These are phyloP conservation scores for Dynastes hyllus DNA, from an alignment of 2,888 invertebrate genomes.

Conservation along the genomic window DNA sequence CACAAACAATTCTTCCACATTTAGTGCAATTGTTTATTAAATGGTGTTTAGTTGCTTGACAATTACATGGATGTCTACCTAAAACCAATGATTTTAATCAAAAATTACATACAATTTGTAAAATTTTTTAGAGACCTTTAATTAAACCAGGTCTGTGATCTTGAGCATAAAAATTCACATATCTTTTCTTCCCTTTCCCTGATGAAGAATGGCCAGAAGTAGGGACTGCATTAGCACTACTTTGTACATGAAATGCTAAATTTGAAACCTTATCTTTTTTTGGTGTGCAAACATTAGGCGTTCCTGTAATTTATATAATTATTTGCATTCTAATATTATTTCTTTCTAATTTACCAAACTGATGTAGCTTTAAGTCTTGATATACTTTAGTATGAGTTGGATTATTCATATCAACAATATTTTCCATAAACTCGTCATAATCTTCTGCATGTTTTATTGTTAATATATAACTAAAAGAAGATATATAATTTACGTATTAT, in stretches of 20 bases:
- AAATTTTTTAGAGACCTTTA: conserved; percentile 64
- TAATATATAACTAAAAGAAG: conserved; percentile 78
- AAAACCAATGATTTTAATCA: conserved; percentile 53
- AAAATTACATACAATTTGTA: background rate
- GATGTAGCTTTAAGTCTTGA: conserved; percentile 67
- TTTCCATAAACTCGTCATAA: conserved; percentile 85
- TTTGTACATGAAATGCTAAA: conserved; percentile 53
- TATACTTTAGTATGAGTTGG: conserved; percentile 79
- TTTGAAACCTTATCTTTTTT: conserved; percentile 47
- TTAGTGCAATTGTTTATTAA: conserved; percentile 94
- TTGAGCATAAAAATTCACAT: conserved; percentile 82
- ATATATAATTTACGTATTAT: background rate
- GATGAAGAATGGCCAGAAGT: conserved; percentile 58
- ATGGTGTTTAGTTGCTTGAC: conserved; percentile 92
- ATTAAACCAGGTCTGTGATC: conserved; percentile 74
- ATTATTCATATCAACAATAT: conserved; percentile 80
- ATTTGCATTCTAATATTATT: background rate
- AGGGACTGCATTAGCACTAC: conserved; percentile 52
- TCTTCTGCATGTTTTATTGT: conserved; percentile 82
- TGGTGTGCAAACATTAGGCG: conserved; percentile 40
- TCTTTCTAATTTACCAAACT: conserved; percentile 62
- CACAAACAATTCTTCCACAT: conserved; percentile 96
- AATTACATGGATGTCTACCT: conserved; percentile 93
- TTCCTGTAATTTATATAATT: conserved; percentile 5
- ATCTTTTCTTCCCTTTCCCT: conserved; percentile 80